phyloP scores from a whole-genome alignment of 2,888 invertebrate genomes.

The Coleophora flavipennella region DNA sequence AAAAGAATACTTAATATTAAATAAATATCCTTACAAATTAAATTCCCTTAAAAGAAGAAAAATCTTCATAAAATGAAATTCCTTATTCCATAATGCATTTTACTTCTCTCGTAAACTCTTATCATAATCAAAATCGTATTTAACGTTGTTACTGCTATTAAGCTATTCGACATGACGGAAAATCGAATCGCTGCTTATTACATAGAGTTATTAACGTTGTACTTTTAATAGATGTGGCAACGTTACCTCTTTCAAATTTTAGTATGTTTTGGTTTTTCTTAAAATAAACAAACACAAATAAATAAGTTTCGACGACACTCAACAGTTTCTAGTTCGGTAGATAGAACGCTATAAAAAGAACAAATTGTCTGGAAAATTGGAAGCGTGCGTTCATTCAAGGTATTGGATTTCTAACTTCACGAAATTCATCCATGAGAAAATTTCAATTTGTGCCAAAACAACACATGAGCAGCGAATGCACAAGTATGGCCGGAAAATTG shows the following conservation, averaged over 20 bases:
- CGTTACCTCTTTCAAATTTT: no score
- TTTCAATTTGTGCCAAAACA: conserved; percentile 47
- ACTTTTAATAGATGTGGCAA: no score
- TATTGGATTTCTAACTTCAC: conserved; percentile 4
- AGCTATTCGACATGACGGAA: conserved; percentile 44
- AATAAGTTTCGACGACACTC: no score
- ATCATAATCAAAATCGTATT: conserved; percentile 53
- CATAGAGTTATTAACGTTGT: not conserved
- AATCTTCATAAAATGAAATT: no score
- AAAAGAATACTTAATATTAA: no score
- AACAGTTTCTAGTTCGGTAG: no score
- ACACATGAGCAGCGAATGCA: conserved; percentile 53
- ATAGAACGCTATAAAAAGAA: no score
- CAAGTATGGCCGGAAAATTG: conserved; percentile 61
- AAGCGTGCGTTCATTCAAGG: not conserved
- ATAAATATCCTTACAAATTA: no score
- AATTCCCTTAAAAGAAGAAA: no score
- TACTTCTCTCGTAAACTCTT: conserved; percentile 18
- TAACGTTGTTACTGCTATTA: conserved; percentile 46
- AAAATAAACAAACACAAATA: no score
- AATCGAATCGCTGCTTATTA: conserved; percentile 25
- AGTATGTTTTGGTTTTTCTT: no score
- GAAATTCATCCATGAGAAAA: conserved; percentile 25
- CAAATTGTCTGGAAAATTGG: not conserved
- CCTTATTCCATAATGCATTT: no score